Evolutionary conservation across 2,797 vertebrate species (phyloP).

Genomic region (Scleropages formosus): DNA sequence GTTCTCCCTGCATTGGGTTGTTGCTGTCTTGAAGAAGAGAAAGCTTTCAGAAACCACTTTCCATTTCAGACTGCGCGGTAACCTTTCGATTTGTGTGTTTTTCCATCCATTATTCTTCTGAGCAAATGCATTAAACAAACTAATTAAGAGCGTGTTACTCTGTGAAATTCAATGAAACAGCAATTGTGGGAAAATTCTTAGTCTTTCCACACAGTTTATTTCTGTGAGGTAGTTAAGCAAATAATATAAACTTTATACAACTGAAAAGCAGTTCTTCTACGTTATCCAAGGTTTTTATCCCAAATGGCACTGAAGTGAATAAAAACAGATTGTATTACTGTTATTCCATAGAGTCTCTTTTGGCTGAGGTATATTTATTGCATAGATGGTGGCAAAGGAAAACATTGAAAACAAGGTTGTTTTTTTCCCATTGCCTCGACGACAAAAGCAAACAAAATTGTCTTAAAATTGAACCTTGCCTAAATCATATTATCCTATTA

Average conservation of each 20-base stretch:
- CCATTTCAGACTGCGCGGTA: constrained; percentile 38
- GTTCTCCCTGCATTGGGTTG: constrained; percentile 35
- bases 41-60: constrained; percentile 27
- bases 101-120: constrained; percentile 44
- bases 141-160: constrained; percentile 42
- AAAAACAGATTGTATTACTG: background rate
- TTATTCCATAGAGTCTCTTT: constrained; percentile 22
- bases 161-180: constrained; percentile 21
- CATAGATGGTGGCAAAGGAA: constrained; percentile 35
- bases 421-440: constrained; percentile 44
- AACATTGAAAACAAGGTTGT: constrained; percentile 33
- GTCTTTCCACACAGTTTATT: background rate
- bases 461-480: background rate
- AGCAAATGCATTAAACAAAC: constrained; percentile 32
- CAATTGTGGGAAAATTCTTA: background rate
- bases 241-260: background rate
- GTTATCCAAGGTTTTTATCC: constrained; percentile 7
- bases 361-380: constrained; percentile 24
- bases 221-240: constrained; percentile 16
- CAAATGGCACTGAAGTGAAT: background rate
- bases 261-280: constrained; percentile 25
- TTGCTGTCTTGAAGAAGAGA: constrained; percentile 32
- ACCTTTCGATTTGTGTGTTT: constrained; percentile 35
- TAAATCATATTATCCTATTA: constrained; percentile 45
- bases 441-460: constrained; percentile 39